These are phyloP conservation scores for Carassius carassius DNA, from an alignment of 2,113 vertebrate species.

Conservation along the genomic window DNA sequence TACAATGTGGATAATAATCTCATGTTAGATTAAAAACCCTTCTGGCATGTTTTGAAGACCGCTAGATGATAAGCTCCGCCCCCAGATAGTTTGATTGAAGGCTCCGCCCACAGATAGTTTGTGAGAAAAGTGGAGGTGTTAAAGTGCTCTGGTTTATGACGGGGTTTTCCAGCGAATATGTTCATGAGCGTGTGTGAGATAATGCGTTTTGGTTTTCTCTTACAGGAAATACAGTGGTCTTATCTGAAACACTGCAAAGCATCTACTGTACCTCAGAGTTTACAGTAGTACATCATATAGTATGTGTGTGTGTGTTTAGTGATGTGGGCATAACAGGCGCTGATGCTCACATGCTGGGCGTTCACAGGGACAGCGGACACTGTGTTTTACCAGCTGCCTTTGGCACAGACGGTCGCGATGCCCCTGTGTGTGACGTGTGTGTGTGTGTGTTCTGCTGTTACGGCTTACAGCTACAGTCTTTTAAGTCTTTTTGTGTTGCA, in stretches of 20 bases:
- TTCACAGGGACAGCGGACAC: constrained; percentile 38
- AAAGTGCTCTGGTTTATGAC: not conserved
- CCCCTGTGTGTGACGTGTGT: not conserved
- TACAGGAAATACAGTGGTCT: constrained; percentile 20
- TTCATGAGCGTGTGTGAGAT: constrained; percentile 3
- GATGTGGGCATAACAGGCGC: constrained; percentile 9
- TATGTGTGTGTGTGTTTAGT: constrained; percentile 11
- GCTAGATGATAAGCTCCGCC: not conserved
- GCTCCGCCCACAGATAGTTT: not conserved
- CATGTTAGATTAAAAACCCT: not conserved
- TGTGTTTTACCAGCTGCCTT: constrained; percentile 39
- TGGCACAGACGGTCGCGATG: constrained; percentile 28
- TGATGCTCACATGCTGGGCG: constrained; percentile 36
- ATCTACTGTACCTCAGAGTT: not conserved
- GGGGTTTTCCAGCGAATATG: constrained; percentile 27
- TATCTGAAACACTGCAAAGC: constrained; percentile 2
- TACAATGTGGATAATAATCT: not conserved
- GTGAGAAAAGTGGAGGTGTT: constrained; percentile 44
- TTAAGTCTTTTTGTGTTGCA: constrained; percentile 24
- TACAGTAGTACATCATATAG: not conserved
- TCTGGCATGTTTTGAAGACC: not conserved
- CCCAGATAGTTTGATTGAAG: not conserved
- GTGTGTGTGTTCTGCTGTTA: constrained; percentile 21
- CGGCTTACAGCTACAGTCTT: constrained; percentile 37
- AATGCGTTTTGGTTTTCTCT: not conserved